Conservation (phyloP, 2,113 vertebrate genomes). For the Leptobrachium ailaonicum region DNA sequence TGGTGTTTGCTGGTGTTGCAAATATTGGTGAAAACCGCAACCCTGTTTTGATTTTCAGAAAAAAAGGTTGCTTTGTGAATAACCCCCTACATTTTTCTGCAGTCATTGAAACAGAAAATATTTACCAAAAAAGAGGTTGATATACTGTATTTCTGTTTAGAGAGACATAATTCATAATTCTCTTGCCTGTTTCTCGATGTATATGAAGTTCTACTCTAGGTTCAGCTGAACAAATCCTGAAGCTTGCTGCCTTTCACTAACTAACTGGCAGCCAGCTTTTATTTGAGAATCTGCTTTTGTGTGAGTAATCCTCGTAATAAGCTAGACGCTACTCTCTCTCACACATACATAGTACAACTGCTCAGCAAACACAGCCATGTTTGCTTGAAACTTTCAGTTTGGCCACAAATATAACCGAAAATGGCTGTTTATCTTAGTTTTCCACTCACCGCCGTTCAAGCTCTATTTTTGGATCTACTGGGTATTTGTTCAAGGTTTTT, state of each 20-base stretch:
- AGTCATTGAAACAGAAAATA: too few species aligned
- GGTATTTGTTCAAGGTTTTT: background rate
- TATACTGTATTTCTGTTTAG: background rate
- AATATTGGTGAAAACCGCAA: too few species aligned
- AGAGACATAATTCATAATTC: background rate
- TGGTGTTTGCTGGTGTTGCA: too few species aligned
- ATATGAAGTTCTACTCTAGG: background rate
- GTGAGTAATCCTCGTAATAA: background rate
- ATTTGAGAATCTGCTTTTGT: background rate
- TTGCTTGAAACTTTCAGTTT: background rate
- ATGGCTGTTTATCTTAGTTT: slow-evolving; percentile 4
- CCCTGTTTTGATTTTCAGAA: too few species aligned
- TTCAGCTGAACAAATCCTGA: background rate
- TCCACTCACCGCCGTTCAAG: background rate
- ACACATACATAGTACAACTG: background rate
- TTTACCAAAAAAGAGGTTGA: background rate
- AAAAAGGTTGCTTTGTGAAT: too few species aligned
- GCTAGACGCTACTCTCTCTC: background rate
- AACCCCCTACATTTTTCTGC: too few species aligned
- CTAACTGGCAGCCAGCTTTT: background rate
- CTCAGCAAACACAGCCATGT: background rate
- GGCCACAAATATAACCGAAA: background rate
- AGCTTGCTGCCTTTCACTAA: background rate
- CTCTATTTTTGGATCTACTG: background rate
- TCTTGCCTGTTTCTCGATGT: background rate